Evolutionary conservation across 2,888 invertebrate genomes (phyloP), one percentile per base, ranked within the genome.

Genomic region (Apamea crenata): DNA sequence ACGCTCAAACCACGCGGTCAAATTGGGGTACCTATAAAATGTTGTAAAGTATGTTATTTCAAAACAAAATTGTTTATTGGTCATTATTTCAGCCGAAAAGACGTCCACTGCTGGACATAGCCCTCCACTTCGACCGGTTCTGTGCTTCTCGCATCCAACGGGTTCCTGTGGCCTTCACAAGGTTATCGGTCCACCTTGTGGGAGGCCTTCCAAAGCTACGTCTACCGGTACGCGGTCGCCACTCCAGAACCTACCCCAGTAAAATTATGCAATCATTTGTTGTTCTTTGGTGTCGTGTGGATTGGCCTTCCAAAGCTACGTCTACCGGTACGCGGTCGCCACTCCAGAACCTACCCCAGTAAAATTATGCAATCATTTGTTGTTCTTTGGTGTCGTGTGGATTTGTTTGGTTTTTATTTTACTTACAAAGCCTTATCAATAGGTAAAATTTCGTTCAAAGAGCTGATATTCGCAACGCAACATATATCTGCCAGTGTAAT

Each of bases 401-500:
- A 21, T 63, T 36, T 36, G 1, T 61, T 32, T 18, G 2, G 12
- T 76, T 44, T 70, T 47, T 47, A 32, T 25, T 66, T 50, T 56
- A 92, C 94, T 92, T 90, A 96, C 95, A 84, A 80, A 12, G 88
- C 81, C 40, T 81, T 87, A 77, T 95, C 92, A 50, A 96, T 92
- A 0, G 94, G 93, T 4, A 93, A 1, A 10, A 96, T 80, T 53
- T 89, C 92, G 69, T 95, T 91, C 83, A 97, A 90, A 0, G 97
- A 94, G 84, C 97, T 97, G 40, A 98, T 94, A 18, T 96, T 95
- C 21, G 97, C 95, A 5, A 95, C 95, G 61, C 97, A 96, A 82
- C 97, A 96, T 73, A 97, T 95, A 88, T 98, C 98, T 29, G 98
- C 98, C 40, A 98, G 92, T 0, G 98, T 98, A 36, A 97, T 79